Evolutionary conservation across 2,888 invertebrate genomes (phyloP).

Genomic region (Acrocera orbiculus): DNA sequence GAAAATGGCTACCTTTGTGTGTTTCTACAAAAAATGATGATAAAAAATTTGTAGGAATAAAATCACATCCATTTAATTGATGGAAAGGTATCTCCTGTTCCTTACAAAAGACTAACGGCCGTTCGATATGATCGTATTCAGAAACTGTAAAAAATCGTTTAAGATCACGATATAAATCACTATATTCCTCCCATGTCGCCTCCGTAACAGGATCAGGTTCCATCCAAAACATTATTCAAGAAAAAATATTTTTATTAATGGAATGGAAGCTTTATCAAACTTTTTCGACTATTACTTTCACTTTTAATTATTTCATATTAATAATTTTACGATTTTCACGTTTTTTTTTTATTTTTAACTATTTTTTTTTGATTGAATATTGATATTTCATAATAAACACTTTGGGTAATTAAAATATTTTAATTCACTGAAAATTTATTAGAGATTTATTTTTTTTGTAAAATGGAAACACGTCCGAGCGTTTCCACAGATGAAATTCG

Average conservation of each 20-base stretch:
- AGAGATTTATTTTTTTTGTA: not conserved
- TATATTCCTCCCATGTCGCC: conserved; percentile 35
- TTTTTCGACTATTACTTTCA: too few relatives aligned
- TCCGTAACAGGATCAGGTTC: conserved; percentile 28
- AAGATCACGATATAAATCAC: conserved; percentile 28
- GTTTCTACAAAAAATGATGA: conserved; percentile 30
- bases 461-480: conserved; percentile 21
- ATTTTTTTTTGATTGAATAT: too few relatives aligned
- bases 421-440: not conserved
- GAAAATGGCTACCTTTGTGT: conserved; percentile 31
- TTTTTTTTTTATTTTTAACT: conserved; percentile 4
- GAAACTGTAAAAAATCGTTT: conserved; percentile 31
- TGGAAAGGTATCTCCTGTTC: conserved; percentile 27
- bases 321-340: not conserved
- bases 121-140: conserved; percentile 31
- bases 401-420: too few relatives aligned
- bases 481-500: conserved; percentile 31
- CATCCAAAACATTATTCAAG: conserved; percentile 31
- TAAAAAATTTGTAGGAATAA: conserved; percentile 29
- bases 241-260: too few relatives aligned
- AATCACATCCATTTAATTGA: conserved; percentile 27
- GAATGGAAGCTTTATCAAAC: too few relatives aligned
- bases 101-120: conserved; percentile 23
- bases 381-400: too few relatives aligned
- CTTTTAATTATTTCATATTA: not conserved